Evolutionary conservation across 2,888 invertebrate genomes (phyloP), one percentile per base, ranked within the genome.

Genomic region (Pseudococcus longispinus): DNA sequence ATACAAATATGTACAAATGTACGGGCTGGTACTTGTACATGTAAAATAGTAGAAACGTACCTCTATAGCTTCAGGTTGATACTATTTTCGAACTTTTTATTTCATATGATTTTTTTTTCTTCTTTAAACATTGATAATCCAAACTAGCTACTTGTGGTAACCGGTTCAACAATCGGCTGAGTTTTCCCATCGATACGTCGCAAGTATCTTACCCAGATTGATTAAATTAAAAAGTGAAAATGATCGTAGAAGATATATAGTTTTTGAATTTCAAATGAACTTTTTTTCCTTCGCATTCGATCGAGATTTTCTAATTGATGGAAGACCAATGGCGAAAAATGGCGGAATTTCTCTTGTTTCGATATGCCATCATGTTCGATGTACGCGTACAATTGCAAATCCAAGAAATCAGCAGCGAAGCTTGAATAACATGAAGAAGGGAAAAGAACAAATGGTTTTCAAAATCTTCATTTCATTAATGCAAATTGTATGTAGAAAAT

Each of bases 211-310:
- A 55, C 9, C 60, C 23, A 60, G 60, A 60, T 70, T 18, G 70
- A 70, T 70, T 70, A 70, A 29, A 70, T 70, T 70, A 70, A 70
- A 70, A 70, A 70, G 70, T 70, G 70, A 70, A 70, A 70, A 70
- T 70, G 26, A 70, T 29, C 1, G 5, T 18, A 15, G 70, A 70
- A 18, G 70, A 70, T 70, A 20, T 5, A 70, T 70, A 18, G 32
- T 13, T 70, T 70, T 70, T 70, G 70, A 70, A 70, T 70, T 70
- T 70, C 29, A 70, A 70, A 70, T 70, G 18, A 29, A 29, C 26
- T 70, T 70, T 70, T 70, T 70, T 70, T 29, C 18, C 37, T 37
- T 26, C 23, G 70, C 8, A 29, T 29, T 29, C 5, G 70, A 70
- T 70, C 2, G 4, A 29, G 26, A 70, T 70, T 29, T 29, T 70